Base-by-base conservation (phyloP, 2,797 vertebrate species). In the Hypotaenidia okinawae region DNA sequence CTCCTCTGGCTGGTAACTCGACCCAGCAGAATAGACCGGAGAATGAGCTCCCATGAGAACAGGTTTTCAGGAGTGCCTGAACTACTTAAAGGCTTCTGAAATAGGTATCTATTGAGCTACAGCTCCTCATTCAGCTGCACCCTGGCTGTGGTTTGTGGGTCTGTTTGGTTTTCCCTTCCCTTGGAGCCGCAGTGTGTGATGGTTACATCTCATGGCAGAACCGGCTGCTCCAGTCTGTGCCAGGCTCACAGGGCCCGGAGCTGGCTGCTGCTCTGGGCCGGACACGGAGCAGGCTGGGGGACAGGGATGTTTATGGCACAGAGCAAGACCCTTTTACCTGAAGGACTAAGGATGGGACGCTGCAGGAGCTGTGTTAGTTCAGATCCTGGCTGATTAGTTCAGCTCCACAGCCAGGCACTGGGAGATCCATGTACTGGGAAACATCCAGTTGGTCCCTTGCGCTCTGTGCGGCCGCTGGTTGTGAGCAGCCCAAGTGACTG, bases 321-420 rank as follows among this genome's bases (percentile, higher is more conserved):
- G 90, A 49, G 16, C 52, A 58, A 37, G 21, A 30, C 69, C 17
- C 32, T 54, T 51, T 24, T 15, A 27, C 63, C 64, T 80, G 22
- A 19, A 39, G 66, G 67, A 10, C 7, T 32, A 18, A 74, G 68
- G 72, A 13, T 4, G 3, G 10, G 59, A 7, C 13, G 47, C 35
- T 1, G 5, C 2, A 7, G 77, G 77, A 51, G 17, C 12, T n/a
- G 68, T 6, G 25, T 24, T 13, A 43, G 35, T 32, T 80, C 68
- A 25, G 43, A 19, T 45, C 57, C 63, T 47, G 49, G 51, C 64
- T 61, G 35, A n/a, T n/a, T n/a, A n/a, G n/a, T n/a, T n/a, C n/a
- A n/a, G n/a, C n/a, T n/a, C n/a, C n/a, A n/a, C n/a, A 54, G 32
- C 43, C 55, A 10, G 27, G 7, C 27, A 8, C 67, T 0, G 1